Evolutionary conservation across 2,888 invertebrate genomes (phyloP).

Genomic region (Andricus curvator): DNA sequence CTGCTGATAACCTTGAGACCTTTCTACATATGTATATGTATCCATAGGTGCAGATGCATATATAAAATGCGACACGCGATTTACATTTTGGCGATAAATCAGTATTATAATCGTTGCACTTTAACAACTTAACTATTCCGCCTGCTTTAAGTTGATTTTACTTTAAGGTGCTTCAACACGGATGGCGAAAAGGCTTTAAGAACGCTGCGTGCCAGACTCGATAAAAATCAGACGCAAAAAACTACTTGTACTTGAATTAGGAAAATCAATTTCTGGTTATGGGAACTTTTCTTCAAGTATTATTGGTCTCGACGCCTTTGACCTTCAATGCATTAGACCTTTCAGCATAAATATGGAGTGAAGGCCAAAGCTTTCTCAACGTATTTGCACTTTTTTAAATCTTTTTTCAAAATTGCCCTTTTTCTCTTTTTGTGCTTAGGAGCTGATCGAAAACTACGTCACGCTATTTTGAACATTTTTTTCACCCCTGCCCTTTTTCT

Average conservation of each 20-base stretch:
- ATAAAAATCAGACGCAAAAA: slow-evolving; percentile 26
- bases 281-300: background rate
- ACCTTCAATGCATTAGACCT: slow-evolving; percentile 5
- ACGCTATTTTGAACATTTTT: no score
- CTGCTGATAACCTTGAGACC: slow-evolving; percentile 4
- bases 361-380: background rate
- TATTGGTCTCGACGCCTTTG: background rate
- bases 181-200: slow-evolving; percentile 14
- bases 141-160: background rate
- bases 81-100: slow-evolving; percentile 41
- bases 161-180: background rate
- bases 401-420: no score
- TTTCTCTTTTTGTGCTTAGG: no score
- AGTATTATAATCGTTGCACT: slow-evolving; percentile 38
- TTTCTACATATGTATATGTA: background rate
- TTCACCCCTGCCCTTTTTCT: no score
- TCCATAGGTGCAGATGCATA: background rate
- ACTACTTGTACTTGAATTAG: slow-evolving; percentile 26
- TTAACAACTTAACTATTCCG: background rate
- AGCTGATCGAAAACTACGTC: no score
- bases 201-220: slow-evolving; percentile 18
- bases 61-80: slow-evolving; percentile 40
- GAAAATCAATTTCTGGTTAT: slow-evolving; percentile 9
- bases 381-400: background rate
- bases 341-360: background rate